Evolutionary conservation across 2,113 vertebrate genomes (phyloP).

Genomic region (Felis chaus): DNA sequence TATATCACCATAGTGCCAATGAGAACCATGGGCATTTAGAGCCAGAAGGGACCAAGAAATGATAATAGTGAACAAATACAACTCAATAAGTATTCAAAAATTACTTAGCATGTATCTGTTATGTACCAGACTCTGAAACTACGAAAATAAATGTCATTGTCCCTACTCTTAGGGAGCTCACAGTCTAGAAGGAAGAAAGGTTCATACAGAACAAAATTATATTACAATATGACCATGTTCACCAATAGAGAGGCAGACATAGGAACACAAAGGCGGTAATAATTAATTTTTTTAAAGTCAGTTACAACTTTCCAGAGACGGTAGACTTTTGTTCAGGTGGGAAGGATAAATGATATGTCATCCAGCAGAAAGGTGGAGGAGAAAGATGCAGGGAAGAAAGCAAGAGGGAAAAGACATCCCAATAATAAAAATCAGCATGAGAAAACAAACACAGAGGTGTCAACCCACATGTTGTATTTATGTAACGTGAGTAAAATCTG

Average conservation of each 20-base stretch:
- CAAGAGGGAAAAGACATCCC: not conserved
- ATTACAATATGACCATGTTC: not conserved
- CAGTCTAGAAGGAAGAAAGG: not conserved
- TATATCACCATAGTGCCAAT: not conserved
- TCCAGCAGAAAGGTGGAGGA: not conserved
- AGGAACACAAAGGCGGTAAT: not conserved
- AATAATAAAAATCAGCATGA: not conserved
- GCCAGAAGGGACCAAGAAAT: not conserved
- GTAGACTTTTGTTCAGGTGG: not conserved
- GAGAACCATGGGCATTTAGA: not conserved
- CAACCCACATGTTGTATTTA: not conserved
- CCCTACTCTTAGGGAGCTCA: not conserved
- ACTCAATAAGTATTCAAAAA: not conserved
- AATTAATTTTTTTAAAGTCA: not conserved
- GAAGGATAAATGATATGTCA: not conserved
- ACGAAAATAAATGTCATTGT: not conserved
- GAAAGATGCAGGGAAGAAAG: not conserved
- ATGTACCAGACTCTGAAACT: not conserved
- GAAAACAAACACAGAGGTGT: not conserved
- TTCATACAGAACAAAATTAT: not conserved
- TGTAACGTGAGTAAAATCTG: not conserved
- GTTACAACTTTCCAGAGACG: not conserved
- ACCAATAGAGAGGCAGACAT: not conserved
- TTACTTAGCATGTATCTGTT: not conserved
- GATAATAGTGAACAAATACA: not conserved